Conservation (phyloP, 2,113 vertebrate genomes). For the Embiotoca jacksoni region DNA sequence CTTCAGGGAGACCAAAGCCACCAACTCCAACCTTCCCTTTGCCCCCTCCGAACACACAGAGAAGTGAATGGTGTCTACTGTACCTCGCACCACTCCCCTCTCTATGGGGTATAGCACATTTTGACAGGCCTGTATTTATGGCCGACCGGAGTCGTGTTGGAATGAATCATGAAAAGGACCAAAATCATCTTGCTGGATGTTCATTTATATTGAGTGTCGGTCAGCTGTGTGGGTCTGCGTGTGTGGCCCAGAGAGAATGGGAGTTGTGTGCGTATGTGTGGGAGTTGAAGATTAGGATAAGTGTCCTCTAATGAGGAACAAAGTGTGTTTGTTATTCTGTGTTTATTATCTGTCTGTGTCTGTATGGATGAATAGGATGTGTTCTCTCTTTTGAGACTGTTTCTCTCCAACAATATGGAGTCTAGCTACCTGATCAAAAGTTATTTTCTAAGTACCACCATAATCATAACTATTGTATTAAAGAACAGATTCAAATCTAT, state of each 20-base stretch:
- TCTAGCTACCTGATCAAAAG: background rate
- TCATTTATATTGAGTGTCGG: conserved; percentile 64
- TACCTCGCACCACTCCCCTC: conserved; percentile 71
- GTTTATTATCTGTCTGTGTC: conserved; percentile 49
- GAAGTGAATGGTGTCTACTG: conserved; percentile 82
- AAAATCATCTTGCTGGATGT: conserved; percentile 72
- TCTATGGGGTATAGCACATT: conserved; percentile 77
- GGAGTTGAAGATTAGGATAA: conserved; percentile 59
- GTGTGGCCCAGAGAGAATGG: conserved; percentile 64
- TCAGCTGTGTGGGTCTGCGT: conserved; percentile 67
- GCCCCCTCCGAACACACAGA: conserved; percentile 72
- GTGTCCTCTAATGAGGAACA: conserved; percentile 52
- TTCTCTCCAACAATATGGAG: background rate
- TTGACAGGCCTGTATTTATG: conserved; percentile 83
- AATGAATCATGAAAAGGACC: conserved; percentile 78
- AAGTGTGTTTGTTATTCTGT: conserved; percentile 32
- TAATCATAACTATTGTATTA: background rate
- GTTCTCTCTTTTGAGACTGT: conserved; percentile 10
- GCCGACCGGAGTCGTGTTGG: conserved; percentile 68
- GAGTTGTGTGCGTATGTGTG: conserved; percentile 49
- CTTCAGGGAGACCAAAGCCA: conserved; percentile 79
- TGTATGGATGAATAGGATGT: conserved; percentile 4
- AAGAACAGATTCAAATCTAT: background rate
- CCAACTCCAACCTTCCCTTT: conserved; percentile 69
- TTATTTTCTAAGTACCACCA: background rate